Conservation (phyloP, 2,113 vertebrate species). For the Vombatus ursinus region DNA sequence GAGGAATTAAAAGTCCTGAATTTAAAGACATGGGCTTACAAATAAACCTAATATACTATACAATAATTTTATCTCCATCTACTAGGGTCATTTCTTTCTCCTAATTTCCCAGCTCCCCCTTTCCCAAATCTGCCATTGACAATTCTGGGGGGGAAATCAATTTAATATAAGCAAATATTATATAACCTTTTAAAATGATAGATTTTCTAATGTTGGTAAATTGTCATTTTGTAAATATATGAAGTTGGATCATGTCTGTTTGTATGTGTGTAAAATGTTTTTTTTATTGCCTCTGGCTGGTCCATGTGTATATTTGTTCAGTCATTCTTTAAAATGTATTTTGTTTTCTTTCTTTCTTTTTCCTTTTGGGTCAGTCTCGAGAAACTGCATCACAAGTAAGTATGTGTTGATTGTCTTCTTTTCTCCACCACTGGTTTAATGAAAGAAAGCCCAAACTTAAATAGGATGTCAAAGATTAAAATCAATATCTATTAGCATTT, state of each 20-base stretch:
- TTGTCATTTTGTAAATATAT: background rate
- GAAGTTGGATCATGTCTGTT: background rate
- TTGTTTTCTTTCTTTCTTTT: conserved; percentile 76
- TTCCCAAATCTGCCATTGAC: background rate
- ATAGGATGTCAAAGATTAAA: background rate
- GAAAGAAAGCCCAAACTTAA: background rate
- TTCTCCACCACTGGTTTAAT: conserved; percentile 27
- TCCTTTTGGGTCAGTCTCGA: conserved; percentile 81
- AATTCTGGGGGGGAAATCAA: background rate
- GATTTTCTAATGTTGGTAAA: background rate
- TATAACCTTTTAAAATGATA: background rate
- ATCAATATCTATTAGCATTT: background rate
- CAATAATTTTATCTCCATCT: conserved; percentile 2
- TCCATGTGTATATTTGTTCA: conserved; percentile 55
- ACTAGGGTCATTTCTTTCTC: background rate
- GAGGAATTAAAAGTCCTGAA: background rate
- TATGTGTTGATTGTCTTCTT: conserved; percentile 73
- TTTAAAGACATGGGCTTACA: background rate
- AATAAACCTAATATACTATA: background rate
- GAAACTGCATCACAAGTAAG: conserved; percentile 87
- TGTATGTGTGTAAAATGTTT: conserved; percentile 26
- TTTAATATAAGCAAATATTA: background rate
- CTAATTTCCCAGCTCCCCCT: background rate
- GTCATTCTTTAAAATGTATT: conserved; percentile 78
- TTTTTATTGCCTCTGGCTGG: conserved; percentile 46